phyloP scores from a whole-genome alignment of 2,888 invertebrate species.

The Petrolisthes cinctipes region DNA sequence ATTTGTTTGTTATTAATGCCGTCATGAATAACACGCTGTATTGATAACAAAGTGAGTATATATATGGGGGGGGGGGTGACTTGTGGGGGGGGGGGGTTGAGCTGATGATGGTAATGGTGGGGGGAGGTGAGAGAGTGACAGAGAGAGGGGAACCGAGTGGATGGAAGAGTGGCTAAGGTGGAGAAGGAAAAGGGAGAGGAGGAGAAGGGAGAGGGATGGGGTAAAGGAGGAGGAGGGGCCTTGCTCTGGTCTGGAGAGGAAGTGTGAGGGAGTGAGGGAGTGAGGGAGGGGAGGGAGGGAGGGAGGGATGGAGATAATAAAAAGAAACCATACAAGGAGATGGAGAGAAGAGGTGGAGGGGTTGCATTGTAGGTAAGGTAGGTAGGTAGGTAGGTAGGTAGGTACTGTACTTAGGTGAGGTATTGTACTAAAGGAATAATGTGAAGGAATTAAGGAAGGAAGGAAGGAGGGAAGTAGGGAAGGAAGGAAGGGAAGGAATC shows the following conservation, averaged over 20 bases:
- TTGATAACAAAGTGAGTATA: too few species aligned
- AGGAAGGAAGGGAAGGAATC: neutral
- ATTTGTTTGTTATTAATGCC: too few species aligned
- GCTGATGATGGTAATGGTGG: too few species aligned
- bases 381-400: neutral
- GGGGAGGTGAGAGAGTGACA: conserved; percentile 3
- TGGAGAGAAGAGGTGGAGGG: neutral
- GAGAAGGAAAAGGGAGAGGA: neutral
- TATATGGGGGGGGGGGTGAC: too few species aligned
- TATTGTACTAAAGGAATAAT: neutral
- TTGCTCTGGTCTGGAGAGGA: neutral
- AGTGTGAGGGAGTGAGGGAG: neutral
- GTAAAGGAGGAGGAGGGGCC: neutral
- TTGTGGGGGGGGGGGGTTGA: too few species aligned
- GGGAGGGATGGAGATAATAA: neutral
- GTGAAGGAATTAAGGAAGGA: neutral
- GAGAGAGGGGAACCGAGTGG: neutral
- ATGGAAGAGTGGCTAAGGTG: too few species aligned
- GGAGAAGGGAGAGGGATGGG: neutral
- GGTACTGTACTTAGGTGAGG: neutral
- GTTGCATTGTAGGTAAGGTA: neutral
- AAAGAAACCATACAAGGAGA: neutral
- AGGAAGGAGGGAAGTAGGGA: neutral
- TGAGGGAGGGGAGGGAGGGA: neutral
- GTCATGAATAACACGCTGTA: too few species aligned